Evolutionary conservation across 2,797 vertebrate genomes (phyloP), one percentile per base, ranked within the genome.

Genomic region (Acanthurus lineatus): DNA sequence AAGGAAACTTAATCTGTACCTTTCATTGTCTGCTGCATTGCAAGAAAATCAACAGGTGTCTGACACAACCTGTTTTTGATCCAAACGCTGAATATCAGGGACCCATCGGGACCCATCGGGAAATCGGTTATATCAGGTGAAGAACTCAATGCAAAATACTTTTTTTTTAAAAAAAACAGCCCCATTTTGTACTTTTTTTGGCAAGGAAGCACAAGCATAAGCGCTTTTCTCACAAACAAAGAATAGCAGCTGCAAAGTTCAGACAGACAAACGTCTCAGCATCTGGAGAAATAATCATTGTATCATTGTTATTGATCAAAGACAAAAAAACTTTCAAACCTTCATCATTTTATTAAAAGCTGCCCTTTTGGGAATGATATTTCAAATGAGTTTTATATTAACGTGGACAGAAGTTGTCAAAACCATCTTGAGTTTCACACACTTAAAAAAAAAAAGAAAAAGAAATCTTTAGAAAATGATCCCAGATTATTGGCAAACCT

Each of bases 261-360:
- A 76, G 32, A 76, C 49, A 35, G 35, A 58, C 45, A 66, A 32
- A 45, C 19, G 32, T 49, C 51, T 70, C 49, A 62, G 16, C 38
- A 73, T 67, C 76, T 82, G 78, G 73, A 8, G 49, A 64, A 79
- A 25, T 28, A 60, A 52, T 64, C 25, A 60, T 42, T 45, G 4
- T 16, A 0, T 63, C 62, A 64, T 15, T 62, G 16, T 20, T 66
- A 17, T 10, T 76, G 67, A 71, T 83, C 51, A 56, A 3, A 56
- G 58, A 53, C 48, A 82, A 68, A 70, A 74, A 22, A 6, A 3
- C 35, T 7, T n/a, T 77, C 25, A 66, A 62, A 57, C 6, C 19
- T 20, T 64, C 44, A 40, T 12, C n/a, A 16, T 40, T 14, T 1
- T 20, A 20, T 49, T 45, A 9, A 45, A 17, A 15, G 61, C 1